Percentiles rank a stretch among this genome's conserved stretches.
These are phyloP conservation scores for Cydia amplana DNA, from an alignment of 1,140 invertebrate species.

Conservation along the genomic window DNA sequence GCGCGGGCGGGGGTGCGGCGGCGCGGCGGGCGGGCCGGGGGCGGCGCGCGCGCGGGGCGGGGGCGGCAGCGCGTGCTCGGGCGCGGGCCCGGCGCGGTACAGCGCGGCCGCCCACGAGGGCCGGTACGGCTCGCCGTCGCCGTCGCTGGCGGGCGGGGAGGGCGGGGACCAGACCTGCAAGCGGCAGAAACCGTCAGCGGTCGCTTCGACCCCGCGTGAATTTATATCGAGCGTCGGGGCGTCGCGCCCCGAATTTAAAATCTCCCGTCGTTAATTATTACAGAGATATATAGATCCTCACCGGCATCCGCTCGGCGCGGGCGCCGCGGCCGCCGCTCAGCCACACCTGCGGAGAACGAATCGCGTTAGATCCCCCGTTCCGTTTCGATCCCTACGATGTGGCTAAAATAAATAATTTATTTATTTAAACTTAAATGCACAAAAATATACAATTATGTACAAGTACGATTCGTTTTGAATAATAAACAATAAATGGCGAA, in stretches of 20 bases:
- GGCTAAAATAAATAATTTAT: no score
- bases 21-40: constrained; percentile 87
- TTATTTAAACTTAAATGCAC: no score
- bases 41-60: constrained; percentile 45
- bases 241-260: no score
- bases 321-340: constrained; percentile 40
- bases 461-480: no score
- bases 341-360: constrained; percentile 54
- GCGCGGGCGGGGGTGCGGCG: constrained; percentile 78
- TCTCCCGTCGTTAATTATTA: no score
- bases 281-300: no score
- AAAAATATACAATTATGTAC: no score
- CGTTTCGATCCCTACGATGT: not conserved
- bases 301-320: constrained; percentile 58
- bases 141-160: constrained; percentile 94
- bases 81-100: constrained; percentile 91
- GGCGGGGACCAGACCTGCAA: constrained; percentile 96
- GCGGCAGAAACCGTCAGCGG: not conserved
- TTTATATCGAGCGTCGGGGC: no score
- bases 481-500: no score
- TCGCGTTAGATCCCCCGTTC: not conserved
- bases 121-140: constrained; percentile 95
- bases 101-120: constrained; percentile 91
- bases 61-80: constrained; percentile 89
- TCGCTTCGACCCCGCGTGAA: no score